phyloP scores from a whole-genome alignment of 2,888 invertebrate genomes.

The Lypha dubia region DNA sequence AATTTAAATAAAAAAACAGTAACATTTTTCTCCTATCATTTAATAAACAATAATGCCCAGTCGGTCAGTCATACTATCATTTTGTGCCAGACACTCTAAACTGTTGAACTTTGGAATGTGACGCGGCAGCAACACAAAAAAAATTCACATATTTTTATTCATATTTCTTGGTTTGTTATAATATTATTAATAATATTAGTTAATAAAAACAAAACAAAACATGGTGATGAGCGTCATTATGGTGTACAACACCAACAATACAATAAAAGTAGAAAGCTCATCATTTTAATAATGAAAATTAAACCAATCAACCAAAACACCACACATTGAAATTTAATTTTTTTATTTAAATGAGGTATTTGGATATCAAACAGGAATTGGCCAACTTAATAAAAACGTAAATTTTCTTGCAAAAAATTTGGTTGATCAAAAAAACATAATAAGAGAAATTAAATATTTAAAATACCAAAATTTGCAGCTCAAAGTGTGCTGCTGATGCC shows the following conservation, averaged over 20 bases:
- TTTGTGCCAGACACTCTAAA: conserved; percentile 40
- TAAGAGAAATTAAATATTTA: too few species aligned
- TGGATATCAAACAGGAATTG: too few species aligned
- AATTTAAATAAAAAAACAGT: neutral
- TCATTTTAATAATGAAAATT: conserved; percentile 6
- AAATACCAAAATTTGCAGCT: too few species aligned
- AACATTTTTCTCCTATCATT: conserved; percentile 1
- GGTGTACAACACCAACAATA: neutral
- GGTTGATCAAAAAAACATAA: too few species aligned
- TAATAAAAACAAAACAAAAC: conserved; percentile 5
- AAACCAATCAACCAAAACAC: neutral
- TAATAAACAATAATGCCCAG: conserved; percentile 13
- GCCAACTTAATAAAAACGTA: too few species aligned
- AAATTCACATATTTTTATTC: too few species aligned
- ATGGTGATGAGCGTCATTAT: conserved; percentile 5
- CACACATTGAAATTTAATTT: too few species aligned
- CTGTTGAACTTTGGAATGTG: conserved; percentile 65
- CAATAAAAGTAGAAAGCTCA: neutral
- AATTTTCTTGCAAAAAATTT: too few species aligned
- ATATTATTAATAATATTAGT: conserved; percentile 19
- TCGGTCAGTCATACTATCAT: conserved; percentile 15
- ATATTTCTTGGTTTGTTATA: conserved; percentile 11
- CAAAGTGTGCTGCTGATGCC: too few species aligned
- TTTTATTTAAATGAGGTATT: too few species aligned
- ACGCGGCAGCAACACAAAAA: conserved; percentile 39